Base-by-base conservation (phyloP, 2,113 vertebrate genomes). In the Poecilia latipinna region DNA sequence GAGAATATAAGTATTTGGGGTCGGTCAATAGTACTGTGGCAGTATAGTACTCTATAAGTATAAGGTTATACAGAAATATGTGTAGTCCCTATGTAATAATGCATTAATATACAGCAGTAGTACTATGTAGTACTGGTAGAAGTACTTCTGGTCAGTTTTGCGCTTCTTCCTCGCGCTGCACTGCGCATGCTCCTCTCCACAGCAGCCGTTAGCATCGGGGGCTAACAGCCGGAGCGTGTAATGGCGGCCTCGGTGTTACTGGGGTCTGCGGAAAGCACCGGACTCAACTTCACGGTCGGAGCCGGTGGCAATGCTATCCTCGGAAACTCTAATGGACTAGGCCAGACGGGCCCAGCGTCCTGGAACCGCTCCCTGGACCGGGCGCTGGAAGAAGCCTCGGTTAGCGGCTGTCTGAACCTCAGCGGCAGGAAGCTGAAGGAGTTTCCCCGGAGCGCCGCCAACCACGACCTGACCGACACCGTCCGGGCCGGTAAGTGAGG, bases 361-460 rank as follows among this genome's bases (percentile, higher is more conserved):
- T 99, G 97, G 97, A 98, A 96, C 90, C 96, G 98, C 0, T 97
- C 97, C 1, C 79, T 99, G 54, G 98, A 99, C 75, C 95, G 98
- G 77, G 96, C 98, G 2, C 87, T 99, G 82, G 97, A 99, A 77
- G 98, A 99, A 91, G 97, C 97, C 66, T 93, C 96, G 77, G 93
- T 95, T 77, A 98, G 96, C 76, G 97, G 98, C 65, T 90, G 92
- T 61, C 96, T 98, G 64, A 98, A 95, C 89, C 93, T 99, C 77
- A 98, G 97, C 94, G 97, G 97, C 96, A 96, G 98, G 96, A 99
- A 99, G 86, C 96, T 99, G 91, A 96, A 97, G 91, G 98, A 99
- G 94, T 99, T 98, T 82, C 98, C 98, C 88, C 95, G 97, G 88
- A 96, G 96, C 93, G 96, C 97, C 83, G 94, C 93, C 87, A 95